Conservation (phyloP, 1,140 invertebrate genomes). For the Ganaspis sp. region DNA sequence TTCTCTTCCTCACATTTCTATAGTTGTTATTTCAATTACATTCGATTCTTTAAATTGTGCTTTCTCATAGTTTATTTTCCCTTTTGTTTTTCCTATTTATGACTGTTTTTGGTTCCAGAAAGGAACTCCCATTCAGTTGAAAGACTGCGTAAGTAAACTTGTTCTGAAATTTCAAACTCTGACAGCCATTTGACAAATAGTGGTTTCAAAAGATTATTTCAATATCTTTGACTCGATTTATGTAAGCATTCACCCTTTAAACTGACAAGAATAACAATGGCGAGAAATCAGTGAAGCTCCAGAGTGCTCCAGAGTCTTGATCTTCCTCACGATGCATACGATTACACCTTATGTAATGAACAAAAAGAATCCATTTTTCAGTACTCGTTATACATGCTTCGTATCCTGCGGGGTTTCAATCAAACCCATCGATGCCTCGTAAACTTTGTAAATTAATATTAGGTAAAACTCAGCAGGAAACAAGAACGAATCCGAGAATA, state of each 20-base stretch:
- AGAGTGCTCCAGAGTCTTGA: background rate
- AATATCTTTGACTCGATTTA: background rate
- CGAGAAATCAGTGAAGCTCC: background rate
- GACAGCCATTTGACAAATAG: background rate
- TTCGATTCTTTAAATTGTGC: no score
- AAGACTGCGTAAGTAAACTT: background rate
- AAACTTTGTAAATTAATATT: slow-evolving; percentile 19
- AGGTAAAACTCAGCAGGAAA: slow-evolving; percentile 23
- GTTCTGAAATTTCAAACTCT: background rate
- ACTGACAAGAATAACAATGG: slow-evolving; percentile 22
- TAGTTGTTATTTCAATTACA: no score
- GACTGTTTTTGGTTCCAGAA: no score
- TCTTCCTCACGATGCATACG: slow-evolving; percentile 14
- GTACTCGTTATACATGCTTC: background rate
- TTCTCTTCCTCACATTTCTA: no score
- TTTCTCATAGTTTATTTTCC: no score
- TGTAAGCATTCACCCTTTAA: background rate
- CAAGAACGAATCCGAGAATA: background rate
- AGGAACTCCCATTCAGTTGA: no score
- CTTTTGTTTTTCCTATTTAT: no score
- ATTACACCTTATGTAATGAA: slow-evolving; percentile 7
- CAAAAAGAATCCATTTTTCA: slow-evolving; percentile 4
- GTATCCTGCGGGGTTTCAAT: slow-evolving; percentile 17
- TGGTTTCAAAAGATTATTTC: slow-evolving; percentile 7
- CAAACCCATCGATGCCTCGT: background rate